Conservation (phyloP, 2,797 vertebrate genomes). For the Neosilurus hyrtlii region DNA sequence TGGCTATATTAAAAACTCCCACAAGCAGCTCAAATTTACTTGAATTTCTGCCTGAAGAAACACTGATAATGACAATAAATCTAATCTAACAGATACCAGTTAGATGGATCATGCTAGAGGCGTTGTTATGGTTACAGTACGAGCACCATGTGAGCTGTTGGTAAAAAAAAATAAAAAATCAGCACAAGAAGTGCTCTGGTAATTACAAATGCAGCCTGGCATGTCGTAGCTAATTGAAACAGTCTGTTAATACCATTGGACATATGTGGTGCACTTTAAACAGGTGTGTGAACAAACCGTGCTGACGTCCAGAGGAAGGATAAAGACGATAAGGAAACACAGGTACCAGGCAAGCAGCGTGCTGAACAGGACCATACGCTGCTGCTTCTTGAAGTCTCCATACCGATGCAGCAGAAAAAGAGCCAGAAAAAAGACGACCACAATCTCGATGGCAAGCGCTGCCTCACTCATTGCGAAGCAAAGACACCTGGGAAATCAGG, state of each 20-base stretch:
- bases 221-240: not conserved
- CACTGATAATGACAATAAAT: not conserved
- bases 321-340: slow-evolving; percentile 96
- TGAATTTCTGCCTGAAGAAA: not conserved
- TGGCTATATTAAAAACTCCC: not conserved
- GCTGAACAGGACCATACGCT: slow-evolving; percentile 89
- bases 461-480: slow-evolving; percentile 84
- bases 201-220: not conserved
- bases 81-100: not conserved
- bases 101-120: not conserved
- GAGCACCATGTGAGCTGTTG: not conserved
- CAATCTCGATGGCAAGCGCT: slow-evolving; percentile 88
- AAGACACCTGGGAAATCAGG: slow-evolving; percentile 26
- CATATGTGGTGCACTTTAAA: not conserved
- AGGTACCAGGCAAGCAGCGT: slow-evolving; percentile 96
- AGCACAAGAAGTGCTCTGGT: not conserved
- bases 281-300: slow-evolving; percentile 77
- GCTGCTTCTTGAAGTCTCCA: slow-evolving; percentile 94
- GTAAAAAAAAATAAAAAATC: not conserved
- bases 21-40: not conserved
- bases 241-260: not conserved
- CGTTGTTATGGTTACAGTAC: not conserved
- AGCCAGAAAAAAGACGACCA: slow-evolving; percentile 94
- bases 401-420: slow-evolving; percentile 92
- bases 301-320: slow-evolving; percentile 92